These are phyloP conservation scores for Pteropus alecto DNA, from an alignment of 2,113 vertebrate genomes.

Conservation along the genomic window DNA sequence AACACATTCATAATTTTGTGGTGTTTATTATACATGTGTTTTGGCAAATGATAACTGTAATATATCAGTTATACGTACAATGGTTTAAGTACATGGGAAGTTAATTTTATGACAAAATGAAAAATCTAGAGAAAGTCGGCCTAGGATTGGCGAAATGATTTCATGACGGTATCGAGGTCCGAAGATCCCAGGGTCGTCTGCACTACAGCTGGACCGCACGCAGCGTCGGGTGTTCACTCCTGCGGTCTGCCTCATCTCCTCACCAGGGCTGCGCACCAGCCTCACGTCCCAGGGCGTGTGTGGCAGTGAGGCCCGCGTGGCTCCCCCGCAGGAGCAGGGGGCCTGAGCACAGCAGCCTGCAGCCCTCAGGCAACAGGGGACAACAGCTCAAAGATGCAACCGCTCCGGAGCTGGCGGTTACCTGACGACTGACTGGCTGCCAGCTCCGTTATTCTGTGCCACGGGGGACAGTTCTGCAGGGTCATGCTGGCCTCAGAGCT, in stretches of 20 bases:
- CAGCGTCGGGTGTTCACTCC: fast-evolving
- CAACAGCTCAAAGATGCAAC: neutral
- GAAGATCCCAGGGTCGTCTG: too few species aligned
- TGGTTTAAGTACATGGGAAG: neutral
- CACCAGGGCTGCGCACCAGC: neutral
- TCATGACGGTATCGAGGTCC: too few species aligned
- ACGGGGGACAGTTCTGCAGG: neutral
- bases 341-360: fast-evolving
- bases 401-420: fast-evolving
- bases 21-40: neutral
- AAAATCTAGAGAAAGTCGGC: neutral
- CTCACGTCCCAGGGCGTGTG: neutral
- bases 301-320: too few species aligned
- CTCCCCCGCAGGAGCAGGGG: neutral
- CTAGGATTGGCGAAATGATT: neutral
- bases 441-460: neutral
- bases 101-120: neutral
- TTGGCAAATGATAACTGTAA: neutral
- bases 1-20: neutral
- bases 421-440: fast-evolving
- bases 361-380: neutral
- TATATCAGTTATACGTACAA: neutral
- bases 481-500: fast-evolving
- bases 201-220: neutral
- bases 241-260: neutral